A percentile compares a stretch with the other conserved stretches of the same genome.
phyloP scores from a whole-genome alignment of 2,888 invertebrate species.

The Onchidella celtica region DNA sequence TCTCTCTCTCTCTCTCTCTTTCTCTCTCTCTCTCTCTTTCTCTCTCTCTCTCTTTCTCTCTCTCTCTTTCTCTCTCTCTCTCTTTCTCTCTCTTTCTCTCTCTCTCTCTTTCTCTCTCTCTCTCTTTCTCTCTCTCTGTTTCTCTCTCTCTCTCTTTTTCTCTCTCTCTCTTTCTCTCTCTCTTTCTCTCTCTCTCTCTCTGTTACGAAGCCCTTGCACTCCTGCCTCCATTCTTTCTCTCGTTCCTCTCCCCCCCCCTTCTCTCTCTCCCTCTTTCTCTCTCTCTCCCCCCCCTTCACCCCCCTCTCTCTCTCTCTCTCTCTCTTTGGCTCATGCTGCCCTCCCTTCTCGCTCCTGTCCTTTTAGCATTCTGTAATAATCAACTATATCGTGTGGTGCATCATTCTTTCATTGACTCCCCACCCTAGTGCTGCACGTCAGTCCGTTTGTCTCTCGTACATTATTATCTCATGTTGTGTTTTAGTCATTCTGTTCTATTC shows the following conservation, averaged over 20 bases:
- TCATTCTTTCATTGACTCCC: too few species aligned
- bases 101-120: constrained; percentile 4
- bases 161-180: neutral
- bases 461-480: too few species aligned
- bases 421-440: too few species aligned
- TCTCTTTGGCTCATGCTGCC: neutral
- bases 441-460: too few species aligned
- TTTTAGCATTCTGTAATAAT: too few species aligned
- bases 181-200: neutral
- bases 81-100: constrained; percentile 14
- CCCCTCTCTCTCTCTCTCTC: constrained; percentile 18
- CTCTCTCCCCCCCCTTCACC: constrained; percentile 22
- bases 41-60: constrained; percentile 2
- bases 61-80: constrained; percentile 10
- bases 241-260: too few species aligned
- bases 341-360: neutral
- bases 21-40: constrained; percentile 16
- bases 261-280: too few species aligned
- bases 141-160: constrained; percentile 12
- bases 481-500: too few species aligned
- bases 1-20: constrained; percentile 21
- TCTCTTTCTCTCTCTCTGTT: constrained; percentile 30
- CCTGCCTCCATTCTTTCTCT: too few species aligned
- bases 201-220: neutral
- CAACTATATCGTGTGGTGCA: too few species aligned